Percentiles rank a stretch among this genome's conserved stretches.
Evolutionary conservation across 2,888 invertebrate species (phyloP).

Genomic region (Hetaerina titia): DNA sequence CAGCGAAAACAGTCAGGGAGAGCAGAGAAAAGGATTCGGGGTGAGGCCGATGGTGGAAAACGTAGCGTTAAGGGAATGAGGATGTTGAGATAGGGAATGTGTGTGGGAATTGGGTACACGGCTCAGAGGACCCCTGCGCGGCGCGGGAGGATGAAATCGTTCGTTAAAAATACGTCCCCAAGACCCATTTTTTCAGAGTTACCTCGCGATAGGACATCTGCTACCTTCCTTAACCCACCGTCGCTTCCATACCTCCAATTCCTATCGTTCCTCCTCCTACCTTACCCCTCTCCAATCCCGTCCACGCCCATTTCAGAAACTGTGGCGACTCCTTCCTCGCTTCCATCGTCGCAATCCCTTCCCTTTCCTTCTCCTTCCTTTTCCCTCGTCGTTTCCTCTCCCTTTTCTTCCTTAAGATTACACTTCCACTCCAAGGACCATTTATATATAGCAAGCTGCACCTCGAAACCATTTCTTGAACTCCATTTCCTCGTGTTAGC

Average conservation of each 20-base stretch:
- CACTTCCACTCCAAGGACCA: not conserved
- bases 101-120: too few relatives aligned
- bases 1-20: too few relatives aligned
- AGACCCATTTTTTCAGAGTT: not conserved
- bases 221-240: not conserved
- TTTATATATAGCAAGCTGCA: not conserved
- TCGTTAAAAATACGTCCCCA: not conserved
- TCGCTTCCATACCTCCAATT: not conserved
- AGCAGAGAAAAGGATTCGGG: too few relatives aligned
- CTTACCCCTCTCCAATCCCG: not conserved
- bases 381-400: not conserved
- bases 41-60: too few relatives aligned
- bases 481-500: not conserved
- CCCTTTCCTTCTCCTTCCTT: not conserved
- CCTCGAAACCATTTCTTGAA: not conserved
- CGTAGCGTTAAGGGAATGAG: too few relatives aligned
- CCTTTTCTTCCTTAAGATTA: not conserved
- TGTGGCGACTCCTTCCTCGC: not conserved
- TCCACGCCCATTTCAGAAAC: not conserved
- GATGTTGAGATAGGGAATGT: too few relatives aligned
- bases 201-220: slow-evolving; percentile 34
- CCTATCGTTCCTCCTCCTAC: not conserved
- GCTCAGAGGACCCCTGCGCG: not conserved
- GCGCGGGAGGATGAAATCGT: not conserved
- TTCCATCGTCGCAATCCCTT: not conserved